Percentiles rank a stretch among this genome's conserved stretches.
Conservation (phyloP, 2,113 vertebrate species). For the Gallinago media region DNA sequence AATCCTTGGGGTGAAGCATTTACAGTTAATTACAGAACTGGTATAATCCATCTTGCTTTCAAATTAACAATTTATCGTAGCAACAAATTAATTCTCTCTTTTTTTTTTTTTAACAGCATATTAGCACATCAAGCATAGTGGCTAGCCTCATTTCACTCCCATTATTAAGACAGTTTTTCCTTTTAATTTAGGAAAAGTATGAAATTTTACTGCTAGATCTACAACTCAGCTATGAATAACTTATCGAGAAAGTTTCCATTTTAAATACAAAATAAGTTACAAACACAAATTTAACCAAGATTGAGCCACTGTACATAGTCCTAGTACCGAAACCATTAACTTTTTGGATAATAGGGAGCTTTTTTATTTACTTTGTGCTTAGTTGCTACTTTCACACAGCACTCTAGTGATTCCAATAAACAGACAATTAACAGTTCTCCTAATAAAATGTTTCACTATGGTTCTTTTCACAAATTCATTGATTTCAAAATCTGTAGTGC, state of each 20-base stretch:
- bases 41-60: conserved; percentile 18
- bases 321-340: background rate
- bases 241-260: background rate
- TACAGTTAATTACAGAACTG: conserved; percentile 34
- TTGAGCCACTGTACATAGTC: background rate
- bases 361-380: background rate
- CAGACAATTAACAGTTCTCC: background rate
- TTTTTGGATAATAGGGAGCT: background rate
- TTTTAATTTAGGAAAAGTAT: conserved; percentile 15
- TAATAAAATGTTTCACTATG: background rate
- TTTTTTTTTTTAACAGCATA: background rate
- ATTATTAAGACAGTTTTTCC: background rate
- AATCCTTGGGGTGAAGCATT: conserved; percentile 23
- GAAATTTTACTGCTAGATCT: background rate
- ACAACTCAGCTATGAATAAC: background rate
- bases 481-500: background rate
- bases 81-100: conserved; percentile 1
- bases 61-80: conserved; percentile 38
- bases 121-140: background rate
- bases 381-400: background rate
- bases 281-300: background rate
- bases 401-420: background rate
- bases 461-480: background rate
- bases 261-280: background rate
- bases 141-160: background rate